A percentile compares a stretch with the other conserved stretches of the same genome.
Conservation (phyloP, 2,888 invertebrate genomes). For the Rosalia funebris region DNA sequence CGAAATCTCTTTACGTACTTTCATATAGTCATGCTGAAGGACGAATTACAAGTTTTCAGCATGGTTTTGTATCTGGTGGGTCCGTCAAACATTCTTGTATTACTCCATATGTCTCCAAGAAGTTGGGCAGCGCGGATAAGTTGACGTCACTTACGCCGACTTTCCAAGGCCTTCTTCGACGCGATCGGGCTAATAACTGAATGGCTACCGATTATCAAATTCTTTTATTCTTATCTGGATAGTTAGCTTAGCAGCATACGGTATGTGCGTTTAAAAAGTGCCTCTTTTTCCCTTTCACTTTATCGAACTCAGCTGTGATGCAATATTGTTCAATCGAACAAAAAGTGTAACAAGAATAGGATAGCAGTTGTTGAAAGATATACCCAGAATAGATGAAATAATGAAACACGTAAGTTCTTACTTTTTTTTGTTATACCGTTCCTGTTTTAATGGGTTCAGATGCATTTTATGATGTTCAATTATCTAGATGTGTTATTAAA, state of each 20-base stretch:
- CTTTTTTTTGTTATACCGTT: neutral
- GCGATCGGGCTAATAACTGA: neutral
- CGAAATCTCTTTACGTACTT: neutral
- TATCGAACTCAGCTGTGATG: neutral
- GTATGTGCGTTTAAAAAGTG: neutral
- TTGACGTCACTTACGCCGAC: neutral
- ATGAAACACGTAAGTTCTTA: neutral
- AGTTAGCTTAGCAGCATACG: neutral
- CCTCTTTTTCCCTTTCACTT: neutral
- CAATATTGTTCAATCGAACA: neutral
- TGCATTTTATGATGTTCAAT: no score
- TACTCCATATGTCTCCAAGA: conserved; percentile 2
- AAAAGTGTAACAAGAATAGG: neutral
- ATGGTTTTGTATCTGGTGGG: neutral
- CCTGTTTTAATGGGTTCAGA: no score
- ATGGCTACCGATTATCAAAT: neutral
- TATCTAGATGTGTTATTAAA: no score
- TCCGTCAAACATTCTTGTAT: neutral
- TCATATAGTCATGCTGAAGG: conserved; percentile 2
- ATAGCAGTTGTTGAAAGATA: neutral
- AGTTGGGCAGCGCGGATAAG: neutral
- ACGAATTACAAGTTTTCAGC: conserved; percentile 1
- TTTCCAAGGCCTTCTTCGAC: neutral
- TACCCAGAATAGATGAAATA: no score
- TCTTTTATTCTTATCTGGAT: neutral